Percentiles rank a stretch among this genome's conserved stretches.
Evolutionary conservation across 2,797 vertebrate genomes (phyloP).

Genomic region (Betta splendens): DNA sequence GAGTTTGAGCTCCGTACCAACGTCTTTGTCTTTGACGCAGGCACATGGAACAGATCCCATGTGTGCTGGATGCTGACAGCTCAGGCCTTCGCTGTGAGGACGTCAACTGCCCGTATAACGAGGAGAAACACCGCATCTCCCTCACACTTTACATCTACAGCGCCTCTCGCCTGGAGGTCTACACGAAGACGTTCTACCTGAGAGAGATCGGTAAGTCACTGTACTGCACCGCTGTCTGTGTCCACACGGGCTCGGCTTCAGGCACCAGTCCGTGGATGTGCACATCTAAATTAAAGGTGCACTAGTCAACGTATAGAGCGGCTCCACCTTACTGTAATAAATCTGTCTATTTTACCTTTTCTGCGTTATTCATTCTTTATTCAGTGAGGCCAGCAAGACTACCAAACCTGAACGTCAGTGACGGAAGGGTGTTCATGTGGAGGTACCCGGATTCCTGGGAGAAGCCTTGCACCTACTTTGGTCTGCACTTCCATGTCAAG

Average conservation of each 20-base stretch:
- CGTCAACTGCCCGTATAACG: slow-evolving; percentile 43
- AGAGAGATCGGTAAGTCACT: slow-evolving; percentile 67
- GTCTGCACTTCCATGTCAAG: slow-evolving; percentile 76
- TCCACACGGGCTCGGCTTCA: background rate
- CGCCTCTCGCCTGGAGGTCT: slow-evolving; percentile 54
- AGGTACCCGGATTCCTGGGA: slow-evolving; percentile 74
- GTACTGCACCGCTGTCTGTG: background rate
- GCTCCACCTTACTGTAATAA: background rate
- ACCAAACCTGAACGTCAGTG: slow-evolving; percentile 30
- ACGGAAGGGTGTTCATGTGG: slow-evolving; percentile 65
- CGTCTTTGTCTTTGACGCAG: slow-evolving; percentile 36
- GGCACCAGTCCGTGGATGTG: too few species aligned
- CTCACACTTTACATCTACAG: slow-evolving; percentile 63
- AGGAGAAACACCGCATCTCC: slow-evolving; percentile 63
- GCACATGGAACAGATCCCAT: slow-evolving; percentile 33
- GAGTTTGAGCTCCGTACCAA: slow-evolving; percentile 5
- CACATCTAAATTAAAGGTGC: too few species aligned
- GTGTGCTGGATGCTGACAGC: slow-evolving; percentile 55
- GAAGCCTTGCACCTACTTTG: slow-evolving; percentile 68
- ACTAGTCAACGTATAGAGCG: too few species aligned
- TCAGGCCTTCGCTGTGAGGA: slow-evolving; percentile 57
- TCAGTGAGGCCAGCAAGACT: slow-evolving; percentile 74
- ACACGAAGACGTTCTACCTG: slow-evolving; percentile 64
- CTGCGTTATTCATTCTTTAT: too few species aligned
- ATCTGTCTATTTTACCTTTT: background rate